Conservation (phyloP, 92 coral and sea anemone genomes). For the Metridium senile region DNA sequence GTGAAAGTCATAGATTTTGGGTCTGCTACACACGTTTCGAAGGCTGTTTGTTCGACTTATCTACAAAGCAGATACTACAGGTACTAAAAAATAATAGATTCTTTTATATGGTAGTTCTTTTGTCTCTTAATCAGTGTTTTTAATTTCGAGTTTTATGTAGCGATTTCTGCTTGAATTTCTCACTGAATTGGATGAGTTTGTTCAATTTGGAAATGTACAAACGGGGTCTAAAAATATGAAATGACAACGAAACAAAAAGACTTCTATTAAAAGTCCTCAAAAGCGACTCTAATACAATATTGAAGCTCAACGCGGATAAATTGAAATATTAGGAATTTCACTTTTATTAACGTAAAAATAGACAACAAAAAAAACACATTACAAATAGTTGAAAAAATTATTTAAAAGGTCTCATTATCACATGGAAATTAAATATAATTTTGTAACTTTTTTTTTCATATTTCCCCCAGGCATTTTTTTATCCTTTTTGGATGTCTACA, state of each 20-base stretch:
- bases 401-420: neutral
- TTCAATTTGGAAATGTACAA: no score
- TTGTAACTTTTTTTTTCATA: neutral
- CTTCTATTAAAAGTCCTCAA: neutral
- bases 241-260: neutral
- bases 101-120: constrained; percentile 22
- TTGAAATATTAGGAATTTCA: neutral
- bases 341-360: neutral
- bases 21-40: constrained; percentile 95
- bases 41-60: constrained; percentile 96
- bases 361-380: neutral
- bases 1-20: constrained; percentile 99
- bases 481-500: neutral
- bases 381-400: neutral
- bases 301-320: neutral
- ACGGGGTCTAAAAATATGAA: neutral
- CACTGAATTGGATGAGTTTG: no score
- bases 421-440: neutral
- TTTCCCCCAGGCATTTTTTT: neutral
- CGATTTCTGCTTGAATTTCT: no score
- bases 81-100: constrained; percentile 49
- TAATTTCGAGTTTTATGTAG: no score
- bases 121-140: neutral
- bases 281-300: neutral
- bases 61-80: constrained; percentile 97